Evolutionary conservation across 2,888 invertebrate species (phyloP), one percentile per base, ranked within the genome.

Genomic region (Pyrrhosoma nymphula): DNA sequence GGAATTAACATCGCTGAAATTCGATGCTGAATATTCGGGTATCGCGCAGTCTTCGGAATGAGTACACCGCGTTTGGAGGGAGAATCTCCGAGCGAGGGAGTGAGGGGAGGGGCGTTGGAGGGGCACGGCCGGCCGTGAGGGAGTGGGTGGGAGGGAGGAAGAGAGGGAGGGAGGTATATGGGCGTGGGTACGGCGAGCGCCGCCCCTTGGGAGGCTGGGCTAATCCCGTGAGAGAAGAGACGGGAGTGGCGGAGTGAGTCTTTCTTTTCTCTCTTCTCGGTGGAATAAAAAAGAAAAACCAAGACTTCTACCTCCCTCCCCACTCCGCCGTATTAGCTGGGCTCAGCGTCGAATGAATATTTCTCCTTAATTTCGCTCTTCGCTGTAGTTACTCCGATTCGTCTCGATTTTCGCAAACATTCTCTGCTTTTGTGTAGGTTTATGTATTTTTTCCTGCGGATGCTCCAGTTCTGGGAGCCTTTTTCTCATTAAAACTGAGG

Each of bases 141-240:
- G 93, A 35, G 39, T 26, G 63, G 35, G 35, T 30, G 30, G 3
- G 0, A n/a, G 6, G n/a, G 47, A 39, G 23, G n/a, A n/a, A n/a
- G n/a, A n/a, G n/a, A 56, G 18, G 91, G 91, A 23, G 35, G 63
- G 60, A 39, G n/a, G 39, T 63, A 16, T 39, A 69, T 93, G 93
- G 93, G 93, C 93, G 93, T 93, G 93, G 93, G 93, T 93, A 93
- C 60, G 47, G 35, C 20, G 39, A 93, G 93, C 93, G 93, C 93
- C 93, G 93, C 93, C 93, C 93, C 69, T 69, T 39, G 93, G 93
- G 93, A 93, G 69, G 93, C 63, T 63, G 93, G 93, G 93, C 63
- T 47, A 60, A 63, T 93, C 93, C 93, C 93, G 91, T 23, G 91
- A 35, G 91, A 56, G 89, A 55, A 35, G n/a, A 89, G 30, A 12